Percentiles rank a stretch among this genome's conserved stretches.
Evolutionary conservation across 1,140 invertebrate genomes (phyloP).

Genomic region (Nomia melanderi): DNA sequence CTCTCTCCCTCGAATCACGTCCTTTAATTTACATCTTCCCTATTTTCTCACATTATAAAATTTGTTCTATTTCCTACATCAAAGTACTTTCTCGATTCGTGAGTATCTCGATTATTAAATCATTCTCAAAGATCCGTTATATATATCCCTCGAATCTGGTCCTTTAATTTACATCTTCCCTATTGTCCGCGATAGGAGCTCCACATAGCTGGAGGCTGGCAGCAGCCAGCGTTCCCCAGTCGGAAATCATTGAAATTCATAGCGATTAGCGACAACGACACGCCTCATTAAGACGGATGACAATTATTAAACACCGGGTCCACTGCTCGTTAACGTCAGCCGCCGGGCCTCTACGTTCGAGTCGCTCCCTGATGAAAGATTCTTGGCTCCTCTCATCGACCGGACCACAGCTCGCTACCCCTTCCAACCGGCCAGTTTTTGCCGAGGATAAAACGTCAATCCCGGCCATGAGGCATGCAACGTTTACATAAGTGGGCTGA

Average conservation of each 20-base stretch:
- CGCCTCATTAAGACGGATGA: neutral
- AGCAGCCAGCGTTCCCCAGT: neutral
- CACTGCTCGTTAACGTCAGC: slow-evolving; percentile 11
- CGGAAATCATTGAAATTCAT: neutral
- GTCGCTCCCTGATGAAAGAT: slow-evolving; percentile 21
- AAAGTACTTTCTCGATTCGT: no score
- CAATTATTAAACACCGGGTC: neutral
- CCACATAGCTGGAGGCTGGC: neutral
- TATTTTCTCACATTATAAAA: no score
- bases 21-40: no score
- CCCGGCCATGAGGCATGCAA: slow-evolving; percentile 29
- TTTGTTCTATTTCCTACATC: no score
- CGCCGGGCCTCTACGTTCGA: neutral
- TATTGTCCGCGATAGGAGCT: neutral
- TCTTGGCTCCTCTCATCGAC: neutral
- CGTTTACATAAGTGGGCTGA: slow-evolving; percentile 51
- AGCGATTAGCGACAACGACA: slow-evolving; percentile 3
- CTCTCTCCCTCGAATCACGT: no score
- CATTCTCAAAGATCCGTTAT: no score
- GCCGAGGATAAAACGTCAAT: slow-evolving; percentile 41
- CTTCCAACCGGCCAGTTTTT: neutral
- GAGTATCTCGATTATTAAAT: no score
- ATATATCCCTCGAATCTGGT: neutral
- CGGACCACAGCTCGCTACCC: neutral
- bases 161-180: neutral